These are phyloP conservation scores for Fregata magnificens DNA, from an alignment of 2,113 vertebrate genomes.

Conservation along the genomic window DNA sequence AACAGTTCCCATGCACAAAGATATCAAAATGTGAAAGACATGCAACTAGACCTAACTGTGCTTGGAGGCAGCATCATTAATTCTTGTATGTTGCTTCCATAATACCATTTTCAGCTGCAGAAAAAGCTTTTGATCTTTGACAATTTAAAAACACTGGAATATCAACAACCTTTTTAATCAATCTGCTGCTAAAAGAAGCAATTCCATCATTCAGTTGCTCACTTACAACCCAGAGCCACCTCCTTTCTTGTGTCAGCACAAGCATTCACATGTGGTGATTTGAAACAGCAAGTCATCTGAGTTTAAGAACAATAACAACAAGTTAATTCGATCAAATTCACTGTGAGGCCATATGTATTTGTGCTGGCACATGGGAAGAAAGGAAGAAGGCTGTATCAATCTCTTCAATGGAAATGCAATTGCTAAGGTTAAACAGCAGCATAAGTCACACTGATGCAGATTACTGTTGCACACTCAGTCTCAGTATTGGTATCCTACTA, in stretches of 20 bases:
- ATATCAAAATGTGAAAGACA: not conserved
- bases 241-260: not conserved
- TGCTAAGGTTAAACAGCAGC: not conserved
- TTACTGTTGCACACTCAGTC: not conserved
- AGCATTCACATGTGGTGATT: not conserved
- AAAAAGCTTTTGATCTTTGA: not conserved
- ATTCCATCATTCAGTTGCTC: not conserved
- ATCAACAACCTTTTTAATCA: not conserved
- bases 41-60: not conserved
- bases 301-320: not conserved
- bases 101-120: not conserved
- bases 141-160: not conserved
- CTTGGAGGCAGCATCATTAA: not conserved
- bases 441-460: not conserved
- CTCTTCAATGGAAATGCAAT: not conserved
- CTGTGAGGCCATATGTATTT: not conserved
- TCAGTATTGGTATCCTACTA: not conserved
- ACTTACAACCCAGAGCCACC: not conserved
- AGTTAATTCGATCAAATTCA: not conserved
- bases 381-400: not conserved
- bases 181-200: not conserved
- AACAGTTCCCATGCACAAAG: not conserved
- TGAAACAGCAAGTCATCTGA: not conserved
- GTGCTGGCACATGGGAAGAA: not conserved
- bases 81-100: not conserved